These are phyloP conservation scores for Pangasius mekongensis DNA, from an alignment of 2,797 vertebrate species.

Conservation along the genomic window DNA sequence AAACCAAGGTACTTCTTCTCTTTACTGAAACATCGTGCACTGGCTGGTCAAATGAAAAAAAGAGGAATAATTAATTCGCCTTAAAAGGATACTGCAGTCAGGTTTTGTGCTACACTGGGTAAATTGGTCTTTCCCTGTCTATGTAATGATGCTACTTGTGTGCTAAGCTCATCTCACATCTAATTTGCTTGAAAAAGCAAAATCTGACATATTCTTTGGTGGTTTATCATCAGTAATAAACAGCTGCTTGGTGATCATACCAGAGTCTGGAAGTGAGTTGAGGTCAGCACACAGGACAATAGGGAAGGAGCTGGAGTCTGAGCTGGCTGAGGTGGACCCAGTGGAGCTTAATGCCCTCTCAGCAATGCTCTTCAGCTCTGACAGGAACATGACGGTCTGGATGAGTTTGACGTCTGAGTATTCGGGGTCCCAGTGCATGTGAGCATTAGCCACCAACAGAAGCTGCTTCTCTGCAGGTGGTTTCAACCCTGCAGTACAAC, in stretches of 20 bases:
- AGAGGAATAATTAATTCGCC: background rate
- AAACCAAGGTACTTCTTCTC: background rate
- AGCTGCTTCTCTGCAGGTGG: conserved; percentile 86
- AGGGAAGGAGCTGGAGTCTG: conserved; percentile 88
- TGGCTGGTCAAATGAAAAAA: background rate
- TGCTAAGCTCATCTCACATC: background rate
- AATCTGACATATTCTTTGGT: background rate
- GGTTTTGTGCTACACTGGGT: background rate
- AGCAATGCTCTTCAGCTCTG: conserved; percentile 93
- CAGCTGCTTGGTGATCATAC: conserved; percentile 68
- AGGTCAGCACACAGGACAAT: conserved; percentile 97
- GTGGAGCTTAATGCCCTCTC: conserved; percentile 85
- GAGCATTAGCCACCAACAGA: conserved; percentile 93
- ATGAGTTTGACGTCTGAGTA: conserved; percentile 97
- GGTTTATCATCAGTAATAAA: background rate
- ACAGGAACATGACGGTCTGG: conserved; percentile 99
- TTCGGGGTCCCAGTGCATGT: conserved; percentile 99
- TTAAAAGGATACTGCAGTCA: background rate
- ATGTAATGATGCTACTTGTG: background rate
- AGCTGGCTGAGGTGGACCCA: conserved; percentile 79
- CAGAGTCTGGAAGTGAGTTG: conserved; percentile 98
- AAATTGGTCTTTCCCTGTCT: background rate
- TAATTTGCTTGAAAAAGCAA: background rate
- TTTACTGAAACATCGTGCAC: background rate
- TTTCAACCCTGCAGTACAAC: conserved; percentile 80